Base-by-base conservation (phyloP, 2,113 vertebrate genomes). In the Psettodes erumei region DNA sequence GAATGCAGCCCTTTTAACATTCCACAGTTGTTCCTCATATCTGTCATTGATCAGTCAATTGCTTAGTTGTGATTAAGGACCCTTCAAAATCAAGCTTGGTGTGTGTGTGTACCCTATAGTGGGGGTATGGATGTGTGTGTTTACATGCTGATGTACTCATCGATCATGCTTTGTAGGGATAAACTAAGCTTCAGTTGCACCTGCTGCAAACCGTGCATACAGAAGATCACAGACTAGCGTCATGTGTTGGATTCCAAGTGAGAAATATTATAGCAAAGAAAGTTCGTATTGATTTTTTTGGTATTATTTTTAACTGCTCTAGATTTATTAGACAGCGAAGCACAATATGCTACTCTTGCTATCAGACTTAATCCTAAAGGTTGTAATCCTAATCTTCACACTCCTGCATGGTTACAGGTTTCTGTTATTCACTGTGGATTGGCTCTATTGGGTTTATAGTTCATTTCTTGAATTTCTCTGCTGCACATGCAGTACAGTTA, bases 41-140 rank as follows among this genome's bases (percentile, higher is more conserved):
- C 95, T 96, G 96, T 95, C 96, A 95, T 90, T 93, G 96, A 97
- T 97, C 96, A 95, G 93, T 95, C 94, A 92, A 87, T 90, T 78
- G 55, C 65, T 83, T 82, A 77, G 65, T 82, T 82, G 94, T 96
- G 96, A 98, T 97, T 96, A 96, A 96, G 95, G 93, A 74, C 69
- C 92, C 93, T 91, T 92, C 79, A 93, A 90, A 96, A 94, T 95
- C 91, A 91, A 93, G 87, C 90, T 89, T 67, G 63, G 84, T 67
- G 72, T 75, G 87, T 84, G 73, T 79, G 79, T 42, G 83, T 88
- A 71, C 71, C 71, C 89, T 84, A 90, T 83, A 64, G 77, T 66
- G 78, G 76, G 73, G 62, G 5, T 59, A 77, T 55, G 50, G 60
- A 68, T 69, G 66, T 71, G 79, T 77, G 83, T 75, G 82, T 89